Base-by-base conservation (phyloP, 2,888 invertebrate species). In the Orthosia gothica region DNA sequence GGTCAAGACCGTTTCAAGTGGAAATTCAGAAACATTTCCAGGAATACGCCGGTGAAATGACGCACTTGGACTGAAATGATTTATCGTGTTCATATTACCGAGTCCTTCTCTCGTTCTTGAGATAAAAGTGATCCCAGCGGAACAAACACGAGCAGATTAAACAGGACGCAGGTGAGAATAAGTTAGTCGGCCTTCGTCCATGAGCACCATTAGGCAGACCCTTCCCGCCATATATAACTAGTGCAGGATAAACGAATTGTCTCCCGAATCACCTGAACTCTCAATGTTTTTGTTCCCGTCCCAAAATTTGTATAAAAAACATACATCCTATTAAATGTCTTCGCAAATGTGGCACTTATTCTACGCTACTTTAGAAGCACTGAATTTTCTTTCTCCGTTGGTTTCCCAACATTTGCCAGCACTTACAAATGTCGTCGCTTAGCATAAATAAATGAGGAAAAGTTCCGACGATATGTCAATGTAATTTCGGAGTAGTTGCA, bases 101-200 rank as follows among this genome's bases (percentile, higher is more conserved):
- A 69, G 63, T 68, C n/a, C 59, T 72, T 59, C 49, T 64, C 70
- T 68, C 49, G 45, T 72, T 59, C 58, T 73, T 55, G 26, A 69
- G 45, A 70, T 70, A 68, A 68, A 74, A 70, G 49, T 61, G 57
- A 59, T 76, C 70, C 69, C 84, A 20, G 23, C 23, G 70, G 87
- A 63, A 76, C 71, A 77, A 64, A 84, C 76, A 76, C 49, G 64
- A 57, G 65, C 61, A 77, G 74, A 77, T 86, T 84, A 87, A 80
- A 80, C 66, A 78, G 67, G 71, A 58, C 83, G 52, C 87, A 87
- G 85, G 85, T 85, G 87, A 85, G 74, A 83, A 76, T 70, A 83
- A 87, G 67, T 76, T 77, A 76, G 71, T 84, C 71, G 65, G 20
- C 71, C 66, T 70, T 65, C 74, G 54, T 55, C 65, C 55, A 69